Evolutionary conservation across 2,797 vertebrate species (phyloP), one percentile per base, ranked within the genome.

Genomic region (Sebastiscus tertius): DNA sequence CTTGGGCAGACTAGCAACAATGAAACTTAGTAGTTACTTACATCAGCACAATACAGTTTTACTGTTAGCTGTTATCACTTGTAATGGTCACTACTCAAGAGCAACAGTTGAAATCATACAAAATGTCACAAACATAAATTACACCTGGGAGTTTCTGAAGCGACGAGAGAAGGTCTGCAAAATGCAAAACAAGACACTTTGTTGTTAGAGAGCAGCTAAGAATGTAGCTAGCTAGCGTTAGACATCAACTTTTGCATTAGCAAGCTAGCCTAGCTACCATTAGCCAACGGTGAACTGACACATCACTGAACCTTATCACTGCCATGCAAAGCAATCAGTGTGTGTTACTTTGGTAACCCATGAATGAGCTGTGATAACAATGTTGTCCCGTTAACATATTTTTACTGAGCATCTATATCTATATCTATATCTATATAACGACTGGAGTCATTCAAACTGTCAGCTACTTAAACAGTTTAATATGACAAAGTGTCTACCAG

Each of bases 261-360:
- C 87, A 31, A 8, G 76, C 67, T 90, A 89, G 79, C 72, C 27
- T 42, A 36, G 67, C 77, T 68, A 49, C 22, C 46, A 42, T 67
- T 74, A 85, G 79, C 90, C 88, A 86, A 88, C 81, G n/a, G 58
- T 60, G 33, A 26, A 81, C 49, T 83, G 92, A 92, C 91, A 90
- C 89, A 90, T 91, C 89, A 88, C 0, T 86, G 81, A 58, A 80
- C 3, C 34, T 74, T 85, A 76, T 72, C 80, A 33, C 52, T 49
- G 54, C 64, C 77, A 72, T 46, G 9, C 29, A 64, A 72, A 72
- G 61, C 60, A 76, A 76, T 73, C 82, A 52, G 62, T 24, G 24
- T 61, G 24, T 31, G 14, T 36, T 20, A 20, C 52, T 72, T 27
- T 73, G 61, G 6, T 76, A 77, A 75, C 13, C 2, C 10, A 4